A percentile compares a stretch with the other conserved stretches of the same genome.
Conservation (phyloP, 2,888 invertebrate species). For the Rugalucina vietnamica region DNA sequence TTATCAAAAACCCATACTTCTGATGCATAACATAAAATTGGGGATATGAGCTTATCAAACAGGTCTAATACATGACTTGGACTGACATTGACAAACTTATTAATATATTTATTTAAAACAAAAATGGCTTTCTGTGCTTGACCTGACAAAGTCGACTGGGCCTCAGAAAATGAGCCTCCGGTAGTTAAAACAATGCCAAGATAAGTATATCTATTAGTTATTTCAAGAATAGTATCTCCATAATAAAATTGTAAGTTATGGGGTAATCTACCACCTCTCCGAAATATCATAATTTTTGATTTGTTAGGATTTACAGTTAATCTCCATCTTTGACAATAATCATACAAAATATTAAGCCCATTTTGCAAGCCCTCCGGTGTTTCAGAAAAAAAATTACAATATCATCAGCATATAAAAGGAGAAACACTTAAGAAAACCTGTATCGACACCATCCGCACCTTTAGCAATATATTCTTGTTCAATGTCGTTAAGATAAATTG, state of each 20-base stretch:
- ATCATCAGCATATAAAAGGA: too few species aligned
- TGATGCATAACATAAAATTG: not conserved
- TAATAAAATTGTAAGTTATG: not conserved
- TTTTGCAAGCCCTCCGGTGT: constrained; percentile 8
- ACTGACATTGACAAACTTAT: not conserved
- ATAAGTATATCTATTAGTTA: not conserved
- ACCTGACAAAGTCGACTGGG: not conserved
- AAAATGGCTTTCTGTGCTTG: not conserved
- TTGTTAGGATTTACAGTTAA: constrained; percentile 10
- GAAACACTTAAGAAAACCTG: too few species aligned
- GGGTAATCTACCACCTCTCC: not conserved
- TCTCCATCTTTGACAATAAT: constrained; percentile 21
- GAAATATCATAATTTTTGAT: constrained; percentile 17
- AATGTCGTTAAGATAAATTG: too few species aligned
- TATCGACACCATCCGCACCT: too few species aligned
- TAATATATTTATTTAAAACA: constrained; percentile 14
- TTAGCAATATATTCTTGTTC: too few species aligned
- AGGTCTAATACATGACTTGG: not conserved
- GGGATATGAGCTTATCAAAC: not conserved
- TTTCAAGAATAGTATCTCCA: not conserved
- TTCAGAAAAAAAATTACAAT: constrained; percentile 14
- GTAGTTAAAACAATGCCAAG: not conserved
- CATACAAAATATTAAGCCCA: not conserved
- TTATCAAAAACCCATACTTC: not conserved
- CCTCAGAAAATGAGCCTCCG: not conserved